Conservation (phyloP, 2,113 vertebrate genomes). For the Heterotis niloticus region DNA sequence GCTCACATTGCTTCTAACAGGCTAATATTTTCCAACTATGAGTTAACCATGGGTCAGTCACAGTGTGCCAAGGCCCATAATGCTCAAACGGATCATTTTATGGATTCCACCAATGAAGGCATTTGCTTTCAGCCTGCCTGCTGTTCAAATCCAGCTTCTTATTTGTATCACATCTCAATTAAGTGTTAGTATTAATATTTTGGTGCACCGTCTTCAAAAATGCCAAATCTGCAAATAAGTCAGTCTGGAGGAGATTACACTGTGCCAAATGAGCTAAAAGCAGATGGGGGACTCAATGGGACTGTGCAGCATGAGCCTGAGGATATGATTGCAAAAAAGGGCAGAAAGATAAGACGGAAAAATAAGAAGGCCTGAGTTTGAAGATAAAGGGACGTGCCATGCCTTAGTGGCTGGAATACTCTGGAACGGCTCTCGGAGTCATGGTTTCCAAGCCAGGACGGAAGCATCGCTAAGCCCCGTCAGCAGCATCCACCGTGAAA, state of each 20-base stretch:
- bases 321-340: background rate
- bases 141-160: background rate
- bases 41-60: too few relatives aligned
- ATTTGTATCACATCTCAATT: background rate
- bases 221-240: background rate
- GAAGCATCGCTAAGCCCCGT: background rate
- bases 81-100: background rate
- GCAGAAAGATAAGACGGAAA: background rate
- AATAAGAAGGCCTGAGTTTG: too few relatives aligned
- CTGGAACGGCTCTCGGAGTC: background rate
- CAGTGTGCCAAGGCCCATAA: too few relatives aligned
- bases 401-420: background rate
- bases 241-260: background rate
- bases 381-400: background rate
- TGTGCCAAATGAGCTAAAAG: too few relatives aligned
- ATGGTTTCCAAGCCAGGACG: background rate
- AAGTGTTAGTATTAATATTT: background rate
- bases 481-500: background rate
- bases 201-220: background rate
- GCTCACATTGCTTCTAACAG: too few relatives aligned
- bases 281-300: background rate
- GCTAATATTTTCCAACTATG: too few relatives aligned
- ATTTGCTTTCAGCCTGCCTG: constrained; percentile 8
- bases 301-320: background rate
- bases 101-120: too few relatives aligned